Evolutionary conservation across 1,140 invertebrate species (phyloP).

Genomic region (Stegodyphus mimosarum): DNA sequence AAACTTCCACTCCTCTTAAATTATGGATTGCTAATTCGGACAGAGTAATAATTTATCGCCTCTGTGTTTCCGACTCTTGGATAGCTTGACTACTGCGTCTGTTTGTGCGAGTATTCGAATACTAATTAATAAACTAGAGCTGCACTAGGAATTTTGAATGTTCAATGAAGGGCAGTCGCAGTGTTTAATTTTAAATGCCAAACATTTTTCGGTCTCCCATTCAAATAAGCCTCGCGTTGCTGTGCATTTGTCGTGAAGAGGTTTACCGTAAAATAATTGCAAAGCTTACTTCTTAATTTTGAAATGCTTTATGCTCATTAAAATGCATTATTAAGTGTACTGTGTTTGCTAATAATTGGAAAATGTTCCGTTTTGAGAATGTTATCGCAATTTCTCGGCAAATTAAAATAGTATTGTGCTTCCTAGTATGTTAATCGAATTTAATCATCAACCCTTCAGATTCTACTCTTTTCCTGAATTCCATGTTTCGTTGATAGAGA

Average conservation of each 20-base stretch:
- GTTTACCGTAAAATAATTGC: background rate
- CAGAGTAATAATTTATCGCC: constrained; percentile 46
- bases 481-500: too few species aligned
- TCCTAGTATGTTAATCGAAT: too few species aligned
- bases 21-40: constrained; percentile 50
- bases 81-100: background rate
- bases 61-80: background rate
- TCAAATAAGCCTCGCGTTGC: background rate
- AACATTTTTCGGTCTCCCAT: constrained; percentile 25
- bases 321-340: too few species aligned
- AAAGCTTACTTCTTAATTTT: background rate
- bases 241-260: background rate
- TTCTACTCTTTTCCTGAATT: too few species aligned
- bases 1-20: constrained; percentile 37
- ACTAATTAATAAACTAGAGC: constrained; percentile 34
- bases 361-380: too few species aligned
- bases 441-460: too few species aligned
- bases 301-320: background rate
- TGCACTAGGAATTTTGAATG: background rate
- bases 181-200: constrained; percentile 41
- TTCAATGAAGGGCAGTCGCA: background rate
- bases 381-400: too few species aligned
- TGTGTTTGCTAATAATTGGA: too few species aligned
- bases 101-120: background rate
- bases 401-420: too few species aligned